Conservation (phyloP, 2,113 vertebrate species). For the Gymnogyps californianus region DNA sequence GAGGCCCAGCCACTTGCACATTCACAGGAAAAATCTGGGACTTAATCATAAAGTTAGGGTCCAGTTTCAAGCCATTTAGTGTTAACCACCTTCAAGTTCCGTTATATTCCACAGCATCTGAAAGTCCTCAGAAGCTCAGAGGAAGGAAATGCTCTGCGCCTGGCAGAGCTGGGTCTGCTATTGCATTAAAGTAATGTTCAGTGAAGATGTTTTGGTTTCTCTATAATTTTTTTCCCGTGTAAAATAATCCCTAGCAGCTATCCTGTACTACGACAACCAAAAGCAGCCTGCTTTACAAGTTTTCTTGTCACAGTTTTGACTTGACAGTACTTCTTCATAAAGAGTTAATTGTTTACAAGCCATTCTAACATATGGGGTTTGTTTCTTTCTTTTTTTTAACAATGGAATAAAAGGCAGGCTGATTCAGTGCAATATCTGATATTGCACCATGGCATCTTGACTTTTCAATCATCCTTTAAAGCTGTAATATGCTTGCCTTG, state of each 20-base stretch:
- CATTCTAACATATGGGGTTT: fast-evolving
- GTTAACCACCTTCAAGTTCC: background rate
- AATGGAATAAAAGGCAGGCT: background rate
- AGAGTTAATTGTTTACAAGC: background rate
- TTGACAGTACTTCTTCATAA: background rate
- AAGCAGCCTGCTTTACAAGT: background rate
- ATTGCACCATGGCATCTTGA: background rate
- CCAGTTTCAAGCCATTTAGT: background rate
- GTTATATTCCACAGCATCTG: background rate
- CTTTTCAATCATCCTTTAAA: background rate
- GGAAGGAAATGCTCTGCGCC: background rate
- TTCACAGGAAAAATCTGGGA: background rate
- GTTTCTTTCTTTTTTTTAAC: background rate
- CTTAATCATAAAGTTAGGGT: background rate
- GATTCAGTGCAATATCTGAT: background rate
- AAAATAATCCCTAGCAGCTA: background rate
- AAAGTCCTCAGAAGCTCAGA: background rate
- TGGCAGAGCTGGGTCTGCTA: background rate
- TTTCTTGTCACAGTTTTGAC: background rate
- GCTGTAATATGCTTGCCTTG: background rate
- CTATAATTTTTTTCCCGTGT: background rate
- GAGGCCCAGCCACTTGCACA: background rate
- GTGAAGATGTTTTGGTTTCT: background rate
- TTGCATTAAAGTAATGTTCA: background rate
- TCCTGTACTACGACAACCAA: background rate